These are phyloP conservation scores for Andrena fulva DNA, from an alignment of 2,888 invertebrate genomes.

Conservation along the genomic window DNA sequence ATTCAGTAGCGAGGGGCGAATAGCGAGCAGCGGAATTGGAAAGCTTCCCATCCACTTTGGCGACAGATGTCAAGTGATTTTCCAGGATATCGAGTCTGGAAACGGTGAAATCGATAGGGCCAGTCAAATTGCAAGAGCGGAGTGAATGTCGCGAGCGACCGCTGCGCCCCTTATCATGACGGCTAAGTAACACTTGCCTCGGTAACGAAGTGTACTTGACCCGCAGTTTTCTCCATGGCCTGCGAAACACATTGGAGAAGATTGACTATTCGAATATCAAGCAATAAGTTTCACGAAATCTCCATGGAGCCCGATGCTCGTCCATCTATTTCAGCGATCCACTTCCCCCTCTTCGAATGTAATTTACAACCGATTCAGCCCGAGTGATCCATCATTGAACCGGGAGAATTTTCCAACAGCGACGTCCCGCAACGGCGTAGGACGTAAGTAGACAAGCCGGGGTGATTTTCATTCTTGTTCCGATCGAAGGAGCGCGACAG, in stretches of 20 bases:
- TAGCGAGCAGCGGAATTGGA: too few relatives aligned
- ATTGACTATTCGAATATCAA: background rate
- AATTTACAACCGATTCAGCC: background rate
- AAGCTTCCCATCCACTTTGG: too few relatives aligned
- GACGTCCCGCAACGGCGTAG: background rate
- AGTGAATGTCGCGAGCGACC: too few relatives aligned
- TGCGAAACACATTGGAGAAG: background rate
- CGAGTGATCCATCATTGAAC: background rate
- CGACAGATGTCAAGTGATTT: too few relatives aligned
- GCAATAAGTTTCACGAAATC: too few relatives aligned
- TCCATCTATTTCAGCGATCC: background rate
- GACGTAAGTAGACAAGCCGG: constrained; percentile 48
- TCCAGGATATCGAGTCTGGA: too few relatives aligned
- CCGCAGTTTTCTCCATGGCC: background rate
- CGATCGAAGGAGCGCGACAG: constrained; percentile 39
- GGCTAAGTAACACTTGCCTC: too few relatives aligned
- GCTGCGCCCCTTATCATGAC: too few relatives aligned
- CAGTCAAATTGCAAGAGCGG: too few relatives aligned
- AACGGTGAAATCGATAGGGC: too few relatives aligned
- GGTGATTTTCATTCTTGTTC: constrained; percentile 52
- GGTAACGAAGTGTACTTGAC: too few relatives aligned
- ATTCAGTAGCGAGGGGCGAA: too few relatives aligned
- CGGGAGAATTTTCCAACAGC: constrained; percentile 13
- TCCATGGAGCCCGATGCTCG: background rate
- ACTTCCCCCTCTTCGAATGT: background rate